phyloP scores from a whole-genome alignment of 2,113 vertebrate species.

The Coryphaenoides rupestris region DNA sequence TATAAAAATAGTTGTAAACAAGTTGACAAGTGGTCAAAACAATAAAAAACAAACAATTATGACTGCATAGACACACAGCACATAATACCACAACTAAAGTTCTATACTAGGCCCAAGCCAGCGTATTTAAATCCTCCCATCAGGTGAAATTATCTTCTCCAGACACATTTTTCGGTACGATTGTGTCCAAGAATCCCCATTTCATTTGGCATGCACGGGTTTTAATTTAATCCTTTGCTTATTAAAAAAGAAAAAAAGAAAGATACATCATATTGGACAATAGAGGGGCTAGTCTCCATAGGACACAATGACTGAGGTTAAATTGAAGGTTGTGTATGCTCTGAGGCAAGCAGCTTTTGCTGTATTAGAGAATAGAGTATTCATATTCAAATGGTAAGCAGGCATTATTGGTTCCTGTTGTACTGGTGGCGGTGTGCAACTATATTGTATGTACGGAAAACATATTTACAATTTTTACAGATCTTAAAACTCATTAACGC shows the following conservation, averaged over 20 bases:
- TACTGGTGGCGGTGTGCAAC: constrained; percentile 14
- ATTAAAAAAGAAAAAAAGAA: constrained; percentile 59
- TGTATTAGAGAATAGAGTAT: constrained; percentile 54
- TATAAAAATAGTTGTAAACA: constrained; percentile 31
- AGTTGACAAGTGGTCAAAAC: constrained; percentile 15
- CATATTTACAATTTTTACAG: constrained; percentile 33
- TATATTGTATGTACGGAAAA: constrained; percentile 31
- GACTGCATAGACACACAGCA: constrained; percentile 22
- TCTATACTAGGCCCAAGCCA: constrained; percentile 59
- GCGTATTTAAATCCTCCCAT: constrained; percentile 73
- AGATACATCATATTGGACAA: constrained; percentile 74
- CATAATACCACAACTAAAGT: constrained; percentile 57
- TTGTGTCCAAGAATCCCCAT: constrained; percentile 71
- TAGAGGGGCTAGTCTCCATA: constrained; percentile 64
- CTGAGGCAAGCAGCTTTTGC: constrained; percentile 51
- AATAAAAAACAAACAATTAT: constrained; percentile 25
- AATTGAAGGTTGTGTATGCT: constrained; percentile 73
- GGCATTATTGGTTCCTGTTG: constrained; percentile 30
- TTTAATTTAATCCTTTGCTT: constrained; percentile 76
- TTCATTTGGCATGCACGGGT: constrained; percentile 71
- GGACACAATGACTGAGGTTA: constrained; percentile 75
- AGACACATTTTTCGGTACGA: constrained; percentile 74
- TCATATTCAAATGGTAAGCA: constrained; percentile 65
- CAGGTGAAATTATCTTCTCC: constrained; percentile 78
- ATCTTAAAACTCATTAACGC: constrained; percentile 18